These are phyloP conservation scores for Plagodis dolabraria DNA, from an alignment of 2,888 invertebrate genomes.

Conservation along the genomic window DNA sequence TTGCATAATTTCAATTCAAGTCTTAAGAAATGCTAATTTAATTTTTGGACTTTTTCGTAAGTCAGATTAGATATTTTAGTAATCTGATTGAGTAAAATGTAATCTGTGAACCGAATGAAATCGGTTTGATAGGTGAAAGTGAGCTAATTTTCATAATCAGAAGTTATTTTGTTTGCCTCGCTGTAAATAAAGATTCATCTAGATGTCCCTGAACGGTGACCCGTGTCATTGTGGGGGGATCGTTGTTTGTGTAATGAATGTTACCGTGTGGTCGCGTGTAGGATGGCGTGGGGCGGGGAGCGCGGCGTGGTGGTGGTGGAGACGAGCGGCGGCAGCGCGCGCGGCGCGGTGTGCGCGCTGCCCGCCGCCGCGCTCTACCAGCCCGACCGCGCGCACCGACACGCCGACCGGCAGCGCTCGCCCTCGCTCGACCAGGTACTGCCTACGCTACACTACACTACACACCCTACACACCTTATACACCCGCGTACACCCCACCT, in stretches of 20 bases:
- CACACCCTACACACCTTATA: neutral
- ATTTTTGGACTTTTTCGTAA: no score
- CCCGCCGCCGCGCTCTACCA: conserved; percentile 96
- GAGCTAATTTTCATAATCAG: no score
- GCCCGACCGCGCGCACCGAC: conserved; percentile 88
- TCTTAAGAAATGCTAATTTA: no score
- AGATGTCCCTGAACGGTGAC: no score
- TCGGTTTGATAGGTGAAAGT: no score
- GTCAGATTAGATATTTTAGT: no score
- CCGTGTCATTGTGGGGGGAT: no score
- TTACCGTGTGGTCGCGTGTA: conserved; percentile 58
- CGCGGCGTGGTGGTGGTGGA: conserved; percentile 98
- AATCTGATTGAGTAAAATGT: no score
- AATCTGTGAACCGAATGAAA: no score
- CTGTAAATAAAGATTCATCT: no score
- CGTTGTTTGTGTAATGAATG: neutral
- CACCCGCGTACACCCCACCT: neutral
- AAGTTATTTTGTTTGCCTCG: no score
- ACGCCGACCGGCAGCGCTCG: conserved; percentile 89
- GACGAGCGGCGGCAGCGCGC: conserved; percentile 95
- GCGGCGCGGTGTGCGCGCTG: conserved; percentile 94
- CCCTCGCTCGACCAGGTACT: conserved; percentile 95
- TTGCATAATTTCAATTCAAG: no score
- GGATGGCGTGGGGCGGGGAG: conserved; percentile 99
- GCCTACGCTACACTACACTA: neutral